Conservation (phyloP, 2,888 invertebrate species). For the Agelastica alni region DNA sequence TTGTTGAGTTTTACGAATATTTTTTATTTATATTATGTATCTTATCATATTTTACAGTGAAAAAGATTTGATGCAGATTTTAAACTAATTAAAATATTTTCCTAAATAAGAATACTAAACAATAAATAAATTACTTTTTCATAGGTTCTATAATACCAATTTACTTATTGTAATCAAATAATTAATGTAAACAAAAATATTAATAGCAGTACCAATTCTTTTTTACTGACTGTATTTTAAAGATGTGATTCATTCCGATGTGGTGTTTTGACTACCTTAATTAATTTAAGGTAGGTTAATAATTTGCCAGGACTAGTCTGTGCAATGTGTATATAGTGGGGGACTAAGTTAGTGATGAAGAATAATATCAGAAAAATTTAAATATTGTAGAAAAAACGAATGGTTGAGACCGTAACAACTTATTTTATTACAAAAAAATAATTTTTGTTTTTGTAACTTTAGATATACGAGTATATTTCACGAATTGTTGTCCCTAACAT, state of each 20-base stretch:
- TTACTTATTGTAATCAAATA: no score
- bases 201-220: neutral
- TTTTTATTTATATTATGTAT: slow-evolving; percentile 17
- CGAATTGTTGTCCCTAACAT: no score
- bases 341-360: slow-evolving; percentile 6
- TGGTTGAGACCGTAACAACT: no score
- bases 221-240: neutral
- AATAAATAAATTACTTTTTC: slow-evolving; percentile 13
- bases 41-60: neutral
- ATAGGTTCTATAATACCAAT: neutral
- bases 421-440: no score
- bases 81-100: no score
- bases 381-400: neutral
- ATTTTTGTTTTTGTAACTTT: no score
- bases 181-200: no score
- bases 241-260: slow-evolving; percentile 35
- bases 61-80: neutral
- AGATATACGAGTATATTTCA: no score
- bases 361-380: slow-evolving; percentile 20
- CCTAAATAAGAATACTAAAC: no score
- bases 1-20: slow-evolving; percentile 20
- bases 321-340: slow-evolving; percentile 51
- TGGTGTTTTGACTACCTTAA: neutral
- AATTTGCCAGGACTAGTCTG: slow-evolving; percentile 51
- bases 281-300: slow-evolving; percentile 11